These are phyloP conservation scores for Alectoris magna DNA, from an alignment of 2,797 vertebrate genomes.

Conservation along the genomic window DNA sequence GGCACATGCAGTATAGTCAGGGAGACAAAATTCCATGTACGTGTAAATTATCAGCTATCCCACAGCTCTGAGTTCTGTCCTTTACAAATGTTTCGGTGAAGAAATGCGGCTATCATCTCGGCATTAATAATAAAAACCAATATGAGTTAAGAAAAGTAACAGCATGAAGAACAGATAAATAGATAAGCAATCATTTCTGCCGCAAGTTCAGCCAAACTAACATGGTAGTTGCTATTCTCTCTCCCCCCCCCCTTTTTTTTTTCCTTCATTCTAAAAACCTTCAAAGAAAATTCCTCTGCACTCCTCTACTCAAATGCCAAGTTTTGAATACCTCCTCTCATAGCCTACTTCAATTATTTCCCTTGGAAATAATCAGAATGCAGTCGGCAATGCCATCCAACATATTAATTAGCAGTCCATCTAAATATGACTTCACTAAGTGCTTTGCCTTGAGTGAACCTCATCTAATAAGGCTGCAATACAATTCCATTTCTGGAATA, in stretches of 20 bases:
- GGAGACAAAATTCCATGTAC: background rate
- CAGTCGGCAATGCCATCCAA: background rate
- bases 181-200: background rate
- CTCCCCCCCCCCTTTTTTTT: no score
- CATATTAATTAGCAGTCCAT: conserved; percentile 47
- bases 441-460: conserved; percentile 45
- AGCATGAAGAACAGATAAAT: background rate
- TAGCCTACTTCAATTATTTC: background rate
- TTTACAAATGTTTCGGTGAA: background rate
- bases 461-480: conserved; percentile 9
- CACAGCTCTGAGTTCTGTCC: background rate
- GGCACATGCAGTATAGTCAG: background rate
- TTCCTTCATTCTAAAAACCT: background rate
- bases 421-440: conserved; percentile 38
- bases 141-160: background rate
- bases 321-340: background rate
- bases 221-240: background rate
- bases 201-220: background rate
- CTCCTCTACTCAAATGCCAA: background rate
- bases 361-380: background rate
- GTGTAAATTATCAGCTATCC: background rate
- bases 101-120: background rate
- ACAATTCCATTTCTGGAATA: conserved; percentile 4
- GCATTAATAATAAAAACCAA: background rate
- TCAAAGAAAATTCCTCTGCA: background rate